Base-by-base conservation (phyloP, 2,797 vertebrate species). In the Simalia tracyae region DNA sequence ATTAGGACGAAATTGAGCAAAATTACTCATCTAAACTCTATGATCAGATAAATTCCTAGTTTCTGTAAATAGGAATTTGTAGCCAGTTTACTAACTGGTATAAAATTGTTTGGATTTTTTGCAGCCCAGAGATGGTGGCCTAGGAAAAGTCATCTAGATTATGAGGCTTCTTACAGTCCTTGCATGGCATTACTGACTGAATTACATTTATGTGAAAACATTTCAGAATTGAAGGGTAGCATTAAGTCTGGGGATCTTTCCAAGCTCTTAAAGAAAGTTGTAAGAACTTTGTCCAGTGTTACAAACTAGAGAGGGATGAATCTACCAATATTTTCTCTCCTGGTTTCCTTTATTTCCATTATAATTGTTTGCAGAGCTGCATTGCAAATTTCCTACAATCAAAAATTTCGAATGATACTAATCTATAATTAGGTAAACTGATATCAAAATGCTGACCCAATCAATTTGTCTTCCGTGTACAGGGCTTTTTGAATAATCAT, bases 31-130 rank as follows among this genome's bases (percentile, higher is more conserved):
- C 87, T 95, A 96, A 94, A 91, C 87, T 93, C 76, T 81, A 89
- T 94, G 89, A 90, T 94, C 94, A 95, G 94, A 96, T 94, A 95
- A 93, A 95, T 0, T 88, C 90, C 91, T 93, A 72, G 93, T 96
- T 96, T 96, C 95, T 95, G 93, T 95, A 96, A 96, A 95, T 66
- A 84, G 91, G 91, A 95, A 93, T 89, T 95, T 93, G 93, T 94
- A 87, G 92, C 92, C 93, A 96, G 92, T 92, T 95, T 81, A 88
- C 12, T 93, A 94, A 95, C 90, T 81, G 54, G 61, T 61, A 84
- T 92, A 66, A n/a, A 56, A 85, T 84, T 84, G 89, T 93, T 96
- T 94, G 93, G 93, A 92, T 94, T 94, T 60, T 95, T 88, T 95
- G 64, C 19, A 57, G 93, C 93, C 89, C 11, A 31, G 56, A 64